Conservation (phyloP, 2,888 invertebrate species). For the Therioaphis trifolii region DNA sequence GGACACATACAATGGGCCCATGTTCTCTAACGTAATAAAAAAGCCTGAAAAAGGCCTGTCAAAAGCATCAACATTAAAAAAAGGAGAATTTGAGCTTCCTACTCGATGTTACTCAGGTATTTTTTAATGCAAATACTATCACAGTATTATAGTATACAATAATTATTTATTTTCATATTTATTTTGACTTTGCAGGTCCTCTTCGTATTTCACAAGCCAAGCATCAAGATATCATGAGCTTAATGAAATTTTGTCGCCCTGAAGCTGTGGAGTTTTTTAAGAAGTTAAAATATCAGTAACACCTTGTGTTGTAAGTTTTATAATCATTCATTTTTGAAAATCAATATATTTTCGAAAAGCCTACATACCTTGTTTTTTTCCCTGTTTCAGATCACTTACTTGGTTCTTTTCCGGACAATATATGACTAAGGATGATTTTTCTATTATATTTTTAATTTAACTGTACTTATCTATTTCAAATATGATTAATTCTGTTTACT, state of each 20-base stretch:
- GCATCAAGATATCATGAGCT: neutral
- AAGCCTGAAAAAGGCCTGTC: neutral
- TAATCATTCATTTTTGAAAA: neutral
- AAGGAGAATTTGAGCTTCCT: conserved; percentile 13
- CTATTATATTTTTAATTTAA: no score
- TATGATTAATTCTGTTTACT: no score
- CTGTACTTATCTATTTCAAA: no score
- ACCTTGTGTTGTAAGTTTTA: neutral
- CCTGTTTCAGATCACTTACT: neutral
- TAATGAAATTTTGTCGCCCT: neutral
- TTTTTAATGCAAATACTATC: neutral
- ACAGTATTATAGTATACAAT: no score
- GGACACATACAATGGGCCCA: neutral
- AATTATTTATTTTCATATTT: no score
- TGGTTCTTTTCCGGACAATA: neutral
- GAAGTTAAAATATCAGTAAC: neutral
- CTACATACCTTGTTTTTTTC: neutral
- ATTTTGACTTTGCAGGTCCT: neutral
- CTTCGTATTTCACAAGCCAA: neutral
- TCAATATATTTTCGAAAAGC: neutral
- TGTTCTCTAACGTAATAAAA: neutral
- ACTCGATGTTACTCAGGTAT: neutral
- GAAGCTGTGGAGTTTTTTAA: no score
- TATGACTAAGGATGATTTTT: neutral
- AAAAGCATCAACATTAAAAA: neutral